Conservation (phyloP, 2,888 invertebrate species). For the Agrochola macilenta region DNA sequence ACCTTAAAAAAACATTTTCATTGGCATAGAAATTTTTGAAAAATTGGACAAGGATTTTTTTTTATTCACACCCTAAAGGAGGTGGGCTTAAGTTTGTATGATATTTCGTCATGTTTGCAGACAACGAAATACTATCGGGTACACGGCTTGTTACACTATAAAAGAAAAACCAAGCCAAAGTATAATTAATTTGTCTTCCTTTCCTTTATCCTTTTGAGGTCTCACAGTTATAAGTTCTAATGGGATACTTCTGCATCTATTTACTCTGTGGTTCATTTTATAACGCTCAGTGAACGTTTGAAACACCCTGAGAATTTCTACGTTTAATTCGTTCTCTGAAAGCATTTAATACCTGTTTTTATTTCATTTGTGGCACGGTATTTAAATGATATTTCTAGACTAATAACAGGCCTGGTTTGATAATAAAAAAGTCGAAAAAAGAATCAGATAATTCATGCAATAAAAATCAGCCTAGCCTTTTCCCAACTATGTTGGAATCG, state of each 20-base stretch:
- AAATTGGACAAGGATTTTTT: neutral
- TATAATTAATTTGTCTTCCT: neutral
- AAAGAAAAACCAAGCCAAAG: neutral
- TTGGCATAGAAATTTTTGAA: neutral
- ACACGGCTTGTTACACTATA: neutral
- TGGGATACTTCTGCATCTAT: constrained; percentile 17
- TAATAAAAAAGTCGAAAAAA: neutral
- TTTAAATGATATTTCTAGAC: neutral
- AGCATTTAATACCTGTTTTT: constrained; percentile 40
- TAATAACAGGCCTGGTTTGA: neutral
- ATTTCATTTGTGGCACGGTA: constrained; percentile 24
- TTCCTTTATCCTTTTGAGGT: neutral
- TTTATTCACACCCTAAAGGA: neutral
- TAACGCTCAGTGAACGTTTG: constrained; percentile 41
- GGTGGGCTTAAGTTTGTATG: neutral
- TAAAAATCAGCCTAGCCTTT: no score
- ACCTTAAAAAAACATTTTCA: neutral
- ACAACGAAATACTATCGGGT: neutral
- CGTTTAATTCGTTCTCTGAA: constrained; percentile 51
- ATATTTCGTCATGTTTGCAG: neutral
- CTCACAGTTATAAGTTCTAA: neutral
- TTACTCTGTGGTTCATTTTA: constrained; percentile 32
- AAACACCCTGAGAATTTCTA: constrained; percentile 54
- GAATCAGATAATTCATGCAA: no score
- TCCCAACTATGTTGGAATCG: no score